Evolutionary conservation across 2,113 vertebrate genomes (phyloP), one percentile per base, ranked within the genome.

Genomic region (Gallinago paraguaiae): DNA sequence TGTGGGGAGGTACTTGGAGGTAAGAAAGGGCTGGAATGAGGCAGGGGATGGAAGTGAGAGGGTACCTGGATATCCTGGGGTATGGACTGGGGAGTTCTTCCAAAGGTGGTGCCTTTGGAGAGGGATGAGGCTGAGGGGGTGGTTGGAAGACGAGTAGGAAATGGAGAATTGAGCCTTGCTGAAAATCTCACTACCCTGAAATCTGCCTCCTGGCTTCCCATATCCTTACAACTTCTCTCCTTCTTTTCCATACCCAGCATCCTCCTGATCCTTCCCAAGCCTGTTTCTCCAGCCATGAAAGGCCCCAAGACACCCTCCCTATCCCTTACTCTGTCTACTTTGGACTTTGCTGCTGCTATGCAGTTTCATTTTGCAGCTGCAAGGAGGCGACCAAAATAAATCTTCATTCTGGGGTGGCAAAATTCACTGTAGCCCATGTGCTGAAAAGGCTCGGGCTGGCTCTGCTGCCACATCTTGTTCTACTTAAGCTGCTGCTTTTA

Each of bases 401-500:
- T 78, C 81, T 63, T 81, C 22, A 3, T 77, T 74, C 56, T 54
- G 17, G 46, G 17, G 37, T 75, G 74, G 56, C 43, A 89, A 91
- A 86, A 84, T 70, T 83, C 35, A 61, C 90, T 67, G 60, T 23
- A 70, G 59, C 37, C 83, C 4, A 2, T 6, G 1, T 54, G 46
- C 76, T 94, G 75, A 77, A 82, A 83, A 77, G 41, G 45, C 64
- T 67, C 45, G 88, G 85, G 37, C 71, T 92, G 71, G 19, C 54
- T 77, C 50, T 92, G 86, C 54, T 72, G 82, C 85, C 37, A 80
- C 86, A 94, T 80, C 79, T 88, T 88, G 37, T 94, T 92, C 50
- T 75, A 59, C 87, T 92, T 91, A 95, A 90, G 33, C 59, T 37
- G 31, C 64, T 92, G 57, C 76, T 96, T 95, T 92, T 83, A 90